phyloP scores from a whole-genome alignment of 1,140 invertebrate species.

The Solenopsis fugax region DNA sequence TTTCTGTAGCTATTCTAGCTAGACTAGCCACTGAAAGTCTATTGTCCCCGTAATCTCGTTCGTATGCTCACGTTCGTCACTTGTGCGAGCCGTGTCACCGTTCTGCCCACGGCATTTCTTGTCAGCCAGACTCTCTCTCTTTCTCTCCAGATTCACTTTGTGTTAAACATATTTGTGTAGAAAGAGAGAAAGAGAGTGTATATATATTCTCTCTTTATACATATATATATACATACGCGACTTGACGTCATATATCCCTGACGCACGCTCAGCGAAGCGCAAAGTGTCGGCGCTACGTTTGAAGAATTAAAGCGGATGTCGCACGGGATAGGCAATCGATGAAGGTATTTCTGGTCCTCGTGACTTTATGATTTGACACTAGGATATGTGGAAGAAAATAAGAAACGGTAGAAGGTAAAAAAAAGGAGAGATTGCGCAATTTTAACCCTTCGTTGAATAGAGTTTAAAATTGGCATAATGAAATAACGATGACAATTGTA shows the following conservation, averaged over 20 bases:
- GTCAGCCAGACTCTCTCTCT: constrained; percentile 20
- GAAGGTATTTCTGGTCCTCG: constrained; percentile 30
- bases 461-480: background rate
- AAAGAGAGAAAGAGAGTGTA: background rate
- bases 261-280: constrained; percentile 55
- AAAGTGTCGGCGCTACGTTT: constrained; percentile 47
- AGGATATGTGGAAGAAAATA: background rate
- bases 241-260: constrained; percentile 60
- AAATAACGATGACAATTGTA: background rate
- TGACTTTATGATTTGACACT: constrained; percentile 46
- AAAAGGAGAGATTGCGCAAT: background rate
- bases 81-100: constrained; percentile 29
- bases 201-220: background rate
- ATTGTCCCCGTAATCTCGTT: constrained; percentile 56
- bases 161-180: background rate
- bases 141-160: constrained; percentile 16
- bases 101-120: constrained; percentile 39
- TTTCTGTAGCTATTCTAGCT: background rate
- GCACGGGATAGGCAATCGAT: constrained; percentile 52
- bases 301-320: constrained; percentile 62
- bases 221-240: background rate
- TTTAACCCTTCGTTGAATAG: background rate
- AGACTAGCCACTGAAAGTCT: constrained; percentile 22
- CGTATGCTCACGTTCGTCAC: constrained; percentile 29
- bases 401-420: background rate